phyloP scores from a whole-genome alignment of 2,888 invertebrate species.

The Mamestra brassicae region DNA sequence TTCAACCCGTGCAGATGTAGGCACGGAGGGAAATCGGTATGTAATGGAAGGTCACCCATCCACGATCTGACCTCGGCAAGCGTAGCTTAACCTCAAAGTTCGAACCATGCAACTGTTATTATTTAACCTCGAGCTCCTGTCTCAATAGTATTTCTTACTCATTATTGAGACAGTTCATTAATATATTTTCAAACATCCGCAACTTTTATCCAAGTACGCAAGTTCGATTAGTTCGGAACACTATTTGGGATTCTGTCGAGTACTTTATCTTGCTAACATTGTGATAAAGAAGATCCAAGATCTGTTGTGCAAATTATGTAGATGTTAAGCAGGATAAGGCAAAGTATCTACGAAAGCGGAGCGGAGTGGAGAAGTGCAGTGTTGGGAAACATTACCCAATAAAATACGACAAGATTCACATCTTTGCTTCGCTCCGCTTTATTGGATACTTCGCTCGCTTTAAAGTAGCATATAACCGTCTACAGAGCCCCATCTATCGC shows the following conservation, averaged over 20 bases:
- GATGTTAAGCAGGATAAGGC: conserved; percentile 32
- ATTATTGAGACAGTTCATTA: conserved; percentile 46
- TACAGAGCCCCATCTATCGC: not conserved
- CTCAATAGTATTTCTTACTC: too few species aligned
- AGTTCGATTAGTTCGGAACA: conserved; percentile 62
- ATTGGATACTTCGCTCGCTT: not conserved
- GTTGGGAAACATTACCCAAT: not conserved
- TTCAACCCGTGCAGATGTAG: too few species aligned
- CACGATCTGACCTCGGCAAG: too few species aligned
- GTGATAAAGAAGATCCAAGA: conserved; percentile 36
- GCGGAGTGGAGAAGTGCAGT: not conserved
- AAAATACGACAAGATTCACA: not conserved
- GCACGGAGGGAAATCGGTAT: too few species aligned
- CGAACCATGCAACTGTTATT: too few species aligned
- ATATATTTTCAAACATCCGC: conserved; percentile 47
- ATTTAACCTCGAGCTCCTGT: too few species aligned
- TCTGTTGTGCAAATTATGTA: conserved; percentile 35
- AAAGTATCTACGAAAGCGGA: not conserved
- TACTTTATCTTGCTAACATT: conserved; percentile 46
- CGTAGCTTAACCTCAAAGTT: too few species aligned
- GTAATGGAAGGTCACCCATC: too few species aligned
- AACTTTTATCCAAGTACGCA: conserved; percentile 37
- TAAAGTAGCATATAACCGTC: not conserved
- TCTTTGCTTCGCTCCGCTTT: too few species aligned
- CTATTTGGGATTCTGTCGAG: conserved; percentile 49